Base-by-base conservation (phyloP, 2,888 invertebrate species). In the Phasia obesa region DNA sequence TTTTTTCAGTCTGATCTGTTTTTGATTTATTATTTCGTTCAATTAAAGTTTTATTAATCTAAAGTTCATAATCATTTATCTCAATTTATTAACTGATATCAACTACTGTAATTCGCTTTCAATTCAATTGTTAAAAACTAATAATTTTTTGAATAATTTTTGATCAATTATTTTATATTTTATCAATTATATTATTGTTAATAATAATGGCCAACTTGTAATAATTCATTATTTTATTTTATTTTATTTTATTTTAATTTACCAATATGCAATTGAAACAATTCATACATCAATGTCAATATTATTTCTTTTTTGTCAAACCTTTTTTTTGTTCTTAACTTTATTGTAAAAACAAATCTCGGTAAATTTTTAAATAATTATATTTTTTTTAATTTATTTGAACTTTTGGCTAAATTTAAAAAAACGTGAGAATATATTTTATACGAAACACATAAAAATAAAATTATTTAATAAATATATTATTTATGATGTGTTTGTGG, bases 241-340 rank as follows among this genome's bases (percentile, higher is more conserved):
- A 27, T 21, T 49, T 19, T 17, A 21, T 74, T 77, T 65, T 17
- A 70, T 64, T 64, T 51, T 23, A 4, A 38, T 38, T 65, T 44
- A 74, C 55, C 23, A 55, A 81, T 80, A 57, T 78, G 53, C 55
- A 19, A 55, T 35, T 65, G 73, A 79, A 85, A 84, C 84, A 84
- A 85, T 84, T 85, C 85, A 85, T 85, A 83, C 77, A 86, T 86
- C 86, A 85, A 75, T 85, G 85, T 84, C 85, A 81, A 55, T 81
- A 55, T 51, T 44, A 69, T 53, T 85, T 67, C 35, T 25, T 57
- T 35, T 78, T 70, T 75, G 47, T 62, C 11, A 59, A 47, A 19
- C 59, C 31, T 17, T n/a, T 2, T 11, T 57, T 23, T 19, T 47
- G 2, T 11, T 31, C 9, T 17, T 31, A 4, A 31, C 1, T 31